Percentiles rank a stretch among this genome's conserved stretches.
Conservation (phyloP, 2,113 vertebrate species). For the Bambusicola thoracicus region DNA sequence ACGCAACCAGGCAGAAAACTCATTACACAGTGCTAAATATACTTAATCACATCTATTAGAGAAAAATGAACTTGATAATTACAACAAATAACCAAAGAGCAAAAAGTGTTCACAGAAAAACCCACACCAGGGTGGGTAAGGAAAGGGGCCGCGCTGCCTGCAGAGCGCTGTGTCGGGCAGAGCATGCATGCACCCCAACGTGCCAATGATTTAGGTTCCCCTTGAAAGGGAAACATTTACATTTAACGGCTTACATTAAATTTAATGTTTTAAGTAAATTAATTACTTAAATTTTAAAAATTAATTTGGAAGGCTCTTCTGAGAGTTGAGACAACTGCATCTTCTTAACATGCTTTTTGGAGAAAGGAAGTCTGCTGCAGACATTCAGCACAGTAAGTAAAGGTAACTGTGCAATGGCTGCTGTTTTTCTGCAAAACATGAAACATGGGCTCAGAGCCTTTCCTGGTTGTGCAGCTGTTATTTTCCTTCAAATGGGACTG, state of each 20-base stretch:
- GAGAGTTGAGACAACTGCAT: background rate
- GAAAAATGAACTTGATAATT: constrained; percentile 91
- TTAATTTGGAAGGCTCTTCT: constrained; percentile 60
- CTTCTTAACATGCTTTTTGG: background rate
- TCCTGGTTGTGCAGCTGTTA: background rate
- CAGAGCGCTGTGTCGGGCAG: background rate
- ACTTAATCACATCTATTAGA: constrained; percentile 98
- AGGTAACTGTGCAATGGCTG: background rate
- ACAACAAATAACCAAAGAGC: constrained; percentile 93
- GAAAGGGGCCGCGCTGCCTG: background rate
- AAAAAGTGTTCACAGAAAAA: constrained; percentile 75
- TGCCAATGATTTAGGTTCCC: constrained; percentile 37
- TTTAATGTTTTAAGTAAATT: constrained; percentile 21
- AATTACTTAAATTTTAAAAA: constrained; percentile 57
- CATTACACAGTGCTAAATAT: constrained; percentile 99
- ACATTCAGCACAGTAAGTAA: background rate
- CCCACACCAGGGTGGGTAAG: constrained; percentile 42
- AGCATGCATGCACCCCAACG: background rate
- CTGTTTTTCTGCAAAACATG: background rate
- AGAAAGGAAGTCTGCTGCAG: background rate
- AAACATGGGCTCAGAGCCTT: background rate
- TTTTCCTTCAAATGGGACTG: background rate
- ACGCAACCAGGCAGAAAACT: constrained; percentile 99
- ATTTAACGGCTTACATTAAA: constrained; percentile 65
- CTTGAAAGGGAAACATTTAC: constrained; percentile 54